Evolutionary conservation across 2,888 invertebrate genomes (phyloP), one percentile per base, ranked within the genome.

Genomic region (Spodoptera littoralis): DNA sequence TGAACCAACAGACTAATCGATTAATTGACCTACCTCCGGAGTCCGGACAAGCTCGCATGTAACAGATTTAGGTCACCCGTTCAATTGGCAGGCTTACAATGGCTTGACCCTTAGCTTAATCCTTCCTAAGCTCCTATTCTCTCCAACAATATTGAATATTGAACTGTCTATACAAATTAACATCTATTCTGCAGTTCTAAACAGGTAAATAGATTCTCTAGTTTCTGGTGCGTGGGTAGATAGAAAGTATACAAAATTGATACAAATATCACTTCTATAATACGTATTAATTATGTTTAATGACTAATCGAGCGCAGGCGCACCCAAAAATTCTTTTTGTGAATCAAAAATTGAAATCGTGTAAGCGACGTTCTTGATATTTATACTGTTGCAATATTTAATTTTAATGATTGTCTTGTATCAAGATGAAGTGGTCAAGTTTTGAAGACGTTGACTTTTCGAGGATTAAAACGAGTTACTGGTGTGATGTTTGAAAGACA

Each of bases 231-330:
- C 69, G 78, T 78, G 78, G 77, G 78, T 49, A 24, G 78, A 54
- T 76, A 78, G 79, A 78, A 78, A 78, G 79, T 73, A 63, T 62
- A 71, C 60, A 36, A 78, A 78, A 73, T 78, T 76, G 78, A 60
- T 78, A 73, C 76, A 73, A 78, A 78, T 77, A 76, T 70, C 61
- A 76, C 76, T 78, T 76, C 70, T 70, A 65, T 69, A 78, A 71
- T 66, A 78, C 65, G 78, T 78, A 71, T 78, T 78, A 78, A 78
- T 78, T 73, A 76, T 71, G 51, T 69, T 69, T 71, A 78, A 78
- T 76, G 69, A 71, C 65, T 61, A 65, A 67, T 62, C 51, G 62
- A 47, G 51, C 46, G 52, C 30, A 50, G 79, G 65, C 78, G 52
- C 76, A 76, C 78, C 78, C 62, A 65, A 44, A 62, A 70, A 78